Conservation (phyloP, 2,113 vertebrate genomes). For the Leucopternis melanops region DNA sequence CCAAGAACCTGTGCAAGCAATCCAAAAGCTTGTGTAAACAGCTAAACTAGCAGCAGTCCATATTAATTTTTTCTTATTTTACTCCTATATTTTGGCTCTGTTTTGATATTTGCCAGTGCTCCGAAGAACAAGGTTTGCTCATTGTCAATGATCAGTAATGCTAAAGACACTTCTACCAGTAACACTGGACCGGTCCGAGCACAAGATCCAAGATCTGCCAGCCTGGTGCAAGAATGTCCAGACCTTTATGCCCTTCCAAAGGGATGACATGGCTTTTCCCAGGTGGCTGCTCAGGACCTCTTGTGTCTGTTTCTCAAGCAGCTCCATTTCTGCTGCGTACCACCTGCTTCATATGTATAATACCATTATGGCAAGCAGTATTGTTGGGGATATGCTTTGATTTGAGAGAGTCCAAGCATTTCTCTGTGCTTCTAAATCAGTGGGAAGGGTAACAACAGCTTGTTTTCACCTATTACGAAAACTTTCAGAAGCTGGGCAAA, state of each 20-base stretch:
- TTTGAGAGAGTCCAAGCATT: background rate
- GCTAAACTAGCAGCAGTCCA: background rate
- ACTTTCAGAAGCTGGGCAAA: background rate
- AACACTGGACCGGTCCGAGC: background rate
- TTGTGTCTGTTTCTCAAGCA: background rate
- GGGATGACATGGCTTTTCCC: background rate
- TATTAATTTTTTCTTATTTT: background rate
- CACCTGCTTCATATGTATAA: background rate
- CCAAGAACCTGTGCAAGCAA: background rate
- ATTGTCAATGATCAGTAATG: background rate
- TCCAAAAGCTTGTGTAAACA: background rate
- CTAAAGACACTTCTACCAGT: background rate
- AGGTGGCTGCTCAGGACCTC: background rate
- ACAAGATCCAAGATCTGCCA: background rate
- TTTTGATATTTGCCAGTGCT: background rate
- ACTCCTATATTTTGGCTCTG: background rate
- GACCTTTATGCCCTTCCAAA: background rate
- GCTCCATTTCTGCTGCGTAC: background rate
- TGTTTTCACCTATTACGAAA: background rate
- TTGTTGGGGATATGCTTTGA: background rate
- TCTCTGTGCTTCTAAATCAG: background rate
- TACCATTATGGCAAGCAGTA: background rate
- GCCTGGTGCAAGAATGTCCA: background rate
- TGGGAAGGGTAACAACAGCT: background rate
- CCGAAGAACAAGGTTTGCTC: background rate